A percentile compares a stretch with the other conserved stretches of the same genome.
phyloP scores from a whole-genome alignment of 2,797 vertebrate species.

The Gastrophryne carolinensis region DNA sequence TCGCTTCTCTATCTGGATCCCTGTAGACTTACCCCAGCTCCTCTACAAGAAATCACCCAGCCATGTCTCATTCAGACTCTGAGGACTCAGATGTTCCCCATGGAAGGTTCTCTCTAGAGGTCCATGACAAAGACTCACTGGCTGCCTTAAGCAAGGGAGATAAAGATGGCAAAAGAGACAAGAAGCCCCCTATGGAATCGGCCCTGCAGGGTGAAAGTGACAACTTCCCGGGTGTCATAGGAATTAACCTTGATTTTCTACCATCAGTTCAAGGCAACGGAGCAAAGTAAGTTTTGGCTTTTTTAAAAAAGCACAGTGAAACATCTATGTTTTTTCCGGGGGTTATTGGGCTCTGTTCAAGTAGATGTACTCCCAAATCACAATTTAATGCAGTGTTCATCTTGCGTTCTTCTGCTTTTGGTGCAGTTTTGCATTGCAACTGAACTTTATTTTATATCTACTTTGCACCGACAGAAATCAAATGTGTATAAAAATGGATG shows the following conservation, averaged over 20 bases:
- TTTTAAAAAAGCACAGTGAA: no score
- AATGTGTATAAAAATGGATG: no score
- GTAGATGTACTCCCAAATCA: no score
- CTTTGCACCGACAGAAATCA: no score
- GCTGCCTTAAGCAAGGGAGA: conserved; percentile 34
- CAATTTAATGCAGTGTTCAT: no score
- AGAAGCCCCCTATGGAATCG: conserved; percentile 66
- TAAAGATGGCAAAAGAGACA: conserved; percentile 42
- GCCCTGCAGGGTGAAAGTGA: conserved; percentile 62
- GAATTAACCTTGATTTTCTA: conserved; percentile 60
- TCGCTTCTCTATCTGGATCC: not conserved
- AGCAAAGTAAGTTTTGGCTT: conserved; percentile 62
- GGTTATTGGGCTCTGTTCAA: no score
- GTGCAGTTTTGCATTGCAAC: no score
- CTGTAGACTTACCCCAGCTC: not conserved
- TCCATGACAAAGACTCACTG: conserved; percentile 30
- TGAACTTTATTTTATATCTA: no score
- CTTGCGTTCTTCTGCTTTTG: no score
- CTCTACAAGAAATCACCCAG: not conserved
- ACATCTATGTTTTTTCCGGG: no score
- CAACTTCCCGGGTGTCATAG: conserved; percentile 59
- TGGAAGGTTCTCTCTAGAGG: conserved; percentile 3
- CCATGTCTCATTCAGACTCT: conserved; percentile 35
- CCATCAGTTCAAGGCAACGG: not conserved
- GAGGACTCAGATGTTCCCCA: conserved; percentile 7